Conservation (phyloP, 2,113 vertebrate species). For the Lathamus discolor region DNA sequence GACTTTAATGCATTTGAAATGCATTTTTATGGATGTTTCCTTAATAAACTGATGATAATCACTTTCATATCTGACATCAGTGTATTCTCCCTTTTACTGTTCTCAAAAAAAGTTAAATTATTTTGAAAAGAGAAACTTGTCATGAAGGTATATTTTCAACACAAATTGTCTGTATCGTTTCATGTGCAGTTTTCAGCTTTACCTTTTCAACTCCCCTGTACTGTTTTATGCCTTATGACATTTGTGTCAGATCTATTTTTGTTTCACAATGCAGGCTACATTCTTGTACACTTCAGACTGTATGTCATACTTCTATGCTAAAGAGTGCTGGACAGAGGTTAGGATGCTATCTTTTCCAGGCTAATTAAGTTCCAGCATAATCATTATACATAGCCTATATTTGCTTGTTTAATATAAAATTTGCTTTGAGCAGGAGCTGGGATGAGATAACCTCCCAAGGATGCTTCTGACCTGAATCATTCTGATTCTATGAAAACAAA, state of each 20-base stretch:
- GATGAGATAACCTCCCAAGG: constrained; percentile 4
- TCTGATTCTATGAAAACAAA: constrained; percentile 14
- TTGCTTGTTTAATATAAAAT: constrained; percentile 19
- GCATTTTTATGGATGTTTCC: neutral
- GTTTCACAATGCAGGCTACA: neutral
- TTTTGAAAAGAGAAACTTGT: neutral
- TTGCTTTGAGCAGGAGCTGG: constrained; percentile 14
- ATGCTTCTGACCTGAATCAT: constrained; percentile 26
- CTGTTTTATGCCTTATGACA: constrained; percentile 40
- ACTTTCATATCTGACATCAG: neutral
- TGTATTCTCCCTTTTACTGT: neutral
- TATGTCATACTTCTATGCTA: neutral
- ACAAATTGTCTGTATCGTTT: constrained; percentile 4
- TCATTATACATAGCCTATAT: neutral
- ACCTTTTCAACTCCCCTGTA: constrained; percentile 20
- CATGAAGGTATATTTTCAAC: neutral
- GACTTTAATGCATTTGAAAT: neutral
- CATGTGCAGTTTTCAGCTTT: constrained; percentile 19
- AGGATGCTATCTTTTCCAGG: neutral
- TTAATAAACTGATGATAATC: neutral
- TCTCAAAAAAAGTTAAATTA: neutral
- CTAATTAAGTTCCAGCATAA: constrained; percentile 42
- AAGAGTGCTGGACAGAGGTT: constrained; percentile 28
- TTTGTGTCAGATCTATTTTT: constrained; percentile 35
- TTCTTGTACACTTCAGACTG: neutral